Percentiles rank a stretch among this genome's conserved stretches.
Conservation (phyloP, 1,140 invertebrate species). For the Cyclargus thomasi region DNA sequence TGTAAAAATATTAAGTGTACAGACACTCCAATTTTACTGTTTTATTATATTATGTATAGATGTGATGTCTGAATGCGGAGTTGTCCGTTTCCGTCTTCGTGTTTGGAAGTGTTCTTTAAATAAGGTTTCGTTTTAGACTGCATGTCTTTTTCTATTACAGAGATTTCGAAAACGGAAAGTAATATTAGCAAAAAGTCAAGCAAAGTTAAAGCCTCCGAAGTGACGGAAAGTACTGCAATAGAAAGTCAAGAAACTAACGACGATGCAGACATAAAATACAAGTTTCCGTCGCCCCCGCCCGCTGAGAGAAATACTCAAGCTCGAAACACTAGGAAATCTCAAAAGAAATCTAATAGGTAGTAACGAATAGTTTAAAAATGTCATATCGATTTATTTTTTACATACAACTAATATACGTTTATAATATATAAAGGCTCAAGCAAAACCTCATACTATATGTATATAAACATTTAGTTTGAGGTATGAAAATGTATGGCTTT, state of each 20-base stretch:
- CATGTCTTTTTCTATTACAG: slow-evolving; percentile 18
- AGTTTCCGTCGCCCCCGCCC: slow-evolving; percentile 32
- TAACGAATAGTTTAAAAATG: slow-evolving; percentile 20
- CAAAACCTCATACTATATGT: too few species aligned
- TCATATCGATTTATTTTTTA: background rate
- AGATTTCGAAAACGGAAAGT: slow-evolving; percentile 11
- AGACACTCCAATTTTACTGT: too few species aligned
- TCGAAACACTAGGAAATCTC: slow-evolving; percentile 18
- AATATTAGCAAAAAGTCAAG: slow-evolving; percentile 8
- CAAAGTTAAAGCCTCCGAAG: slow-evolving; percentile 19
- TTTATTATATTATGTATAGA: too few species aligned
- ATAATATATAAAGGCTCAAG: too few species aligned
- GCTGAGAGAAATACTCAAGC: slow-evolving; percentile 3
- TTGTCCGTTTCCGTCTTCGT: too few species aligned
- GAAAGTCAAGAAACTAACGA: slow-evolving; percentile 6
- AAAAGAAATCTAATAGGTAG: slow-evolving; percentile 30
- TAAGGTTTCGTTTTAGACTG: too few species aligned
- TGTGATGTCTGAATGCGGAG: too few species aligned
- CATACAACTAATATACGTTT: too few species aligned
- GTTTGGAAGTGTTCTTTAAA: too few species aligned
- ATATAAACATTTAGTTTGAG: too few species aligned
- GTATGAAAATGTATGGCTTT: too few species aligned
- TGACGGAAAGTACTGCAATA: background rate
- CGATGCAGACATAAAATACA: slow-evolving; percentile 30
- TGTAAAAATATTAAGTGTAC: too few species aligned